Evolutionary conservation across 2,888 invertebrate genomes (phyloP).

Genomic region (Eupithecia tripunctaria): DNA sequence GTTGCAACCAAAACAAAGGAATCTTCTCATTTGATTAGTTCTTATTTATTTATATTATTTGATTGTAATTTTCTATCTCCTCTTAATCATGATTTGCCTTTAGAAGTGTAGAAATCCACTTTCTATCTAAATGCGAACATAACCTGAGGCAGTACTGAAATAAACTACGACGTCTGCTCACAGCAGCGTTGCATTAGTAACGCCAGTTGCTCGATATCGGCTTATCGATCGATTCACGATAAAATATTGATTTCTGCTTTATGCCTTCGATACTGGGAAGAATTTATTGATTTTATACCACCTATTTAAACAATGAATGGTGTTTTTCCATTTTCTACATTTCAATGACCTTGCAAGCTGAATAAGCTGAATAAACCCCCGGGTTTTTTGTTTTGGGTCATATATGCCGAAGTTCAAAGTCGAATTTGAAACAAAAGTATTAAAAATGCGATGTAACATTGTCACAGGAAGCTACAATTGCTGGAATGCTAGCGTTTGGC

Average conservation of each 20-base stretch:
- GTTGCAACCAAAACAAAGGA: background rate
- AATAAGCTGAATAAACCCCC: background rate
- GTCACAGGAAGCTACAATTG: constrained; percentile 77
- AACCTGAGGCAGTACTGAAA: constrained; percentile 42
- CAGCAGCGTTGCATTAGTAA: constrained; percentile 45
- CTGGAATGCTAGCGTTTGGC: constrained; percentile 61
- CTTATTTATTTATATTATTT: too few relatives aligned
- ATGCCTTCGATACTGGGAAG: background rate
- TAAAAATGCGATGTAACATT: constrained; percentile 57
- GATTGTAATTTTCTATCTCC: too few relatives aligned
- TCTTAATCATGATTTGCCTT: background rate
- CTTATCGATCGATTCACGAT: constrained; percentile 37
- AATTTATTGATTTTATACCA: background rate
- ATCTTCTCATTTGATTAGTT: too few relatives aligned
- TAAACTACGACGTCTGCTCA: constrained; percentile 40
- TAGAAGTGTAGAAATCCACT: background rate
- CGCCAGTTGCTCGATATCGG: constrained; percentile 38
- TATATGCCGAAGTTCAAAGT: constrained; percentile 37
- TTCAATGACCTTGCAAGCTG: background rate
- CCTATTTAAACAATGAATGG: background rate
- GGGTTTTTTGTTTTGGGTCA: constrained; percentile 40
- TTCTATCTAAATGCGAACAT: constrained; percentile 37
- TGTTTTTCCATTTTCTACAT: background rate
- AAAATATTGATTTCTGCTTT: constrained; percentile 24
- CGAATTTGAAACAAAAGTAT: background rate